phyloP scores from a whole-genome alignment of 1,140 invertebrate genomes.

The Andricus grossulariae region DNA sequence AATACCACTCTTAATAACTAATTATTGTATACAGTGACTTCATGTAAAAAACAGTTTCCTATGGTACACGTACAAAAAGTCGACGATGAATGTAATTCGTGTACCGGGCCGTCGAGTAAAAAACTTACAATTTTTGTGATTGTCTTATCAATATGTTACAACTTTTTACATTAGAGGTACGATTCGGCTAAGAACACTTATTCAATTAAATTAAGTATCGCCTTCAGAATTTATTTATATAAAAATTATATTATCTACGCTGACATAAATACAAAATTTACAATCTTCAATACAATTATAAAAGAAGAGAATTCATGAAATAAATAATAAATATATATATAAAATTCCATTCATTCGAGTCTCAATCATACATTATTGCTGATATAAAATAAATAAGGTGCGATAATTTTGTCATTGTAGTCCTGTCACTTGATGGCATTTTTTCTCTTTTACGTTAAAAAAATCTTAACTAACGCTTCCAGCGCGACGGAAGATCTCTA shows the following conservation, averaged over 20 bases:
- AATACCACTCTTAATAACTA: conserved; percentile 64
- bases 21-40: conserved; percentile 72
- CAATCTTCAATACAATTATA: conserved; percentile 69
- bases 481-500: conserved; percentile 15
- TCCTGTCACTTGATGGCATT: conserved; percentile 35
- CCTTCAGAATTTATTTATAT: conserved; percentile 52
- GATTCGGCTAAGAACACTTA: conserved; percentile 65
- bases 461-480: conserved; percentile 18
- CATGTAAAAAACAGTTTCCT: conserved; percentile 65
- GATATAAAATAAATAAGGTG: conserved; percentile 62
- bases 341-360: conserved; percentile 64
- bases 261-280: conserved; percentile 75
- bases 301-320: conserved; percentile 65
- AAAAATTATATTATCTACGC: conserved; percentile 66
- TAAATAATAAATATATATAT: conserved; percentile 73
- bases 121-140: conserved; percentile 28
- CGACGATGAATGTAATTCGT: conserved; percentile 55
- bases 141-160: conserved; percentile 62
- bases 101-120: conserved; percentile 48
- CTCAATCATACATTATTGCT: conserved; percentile 62
- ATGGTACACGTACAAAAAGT: conserved; percentile 65
- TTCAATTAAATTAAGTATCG: conserved; percentile 72
- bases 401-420: conserved; percentile 41
- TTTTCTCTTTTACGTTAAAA: conserved; percentile 49
- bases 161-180: conserved; percentile 72